Conservation (phyloP, 2,888 invertebrate genomes). For the Pollenia amentaria region DNA sequence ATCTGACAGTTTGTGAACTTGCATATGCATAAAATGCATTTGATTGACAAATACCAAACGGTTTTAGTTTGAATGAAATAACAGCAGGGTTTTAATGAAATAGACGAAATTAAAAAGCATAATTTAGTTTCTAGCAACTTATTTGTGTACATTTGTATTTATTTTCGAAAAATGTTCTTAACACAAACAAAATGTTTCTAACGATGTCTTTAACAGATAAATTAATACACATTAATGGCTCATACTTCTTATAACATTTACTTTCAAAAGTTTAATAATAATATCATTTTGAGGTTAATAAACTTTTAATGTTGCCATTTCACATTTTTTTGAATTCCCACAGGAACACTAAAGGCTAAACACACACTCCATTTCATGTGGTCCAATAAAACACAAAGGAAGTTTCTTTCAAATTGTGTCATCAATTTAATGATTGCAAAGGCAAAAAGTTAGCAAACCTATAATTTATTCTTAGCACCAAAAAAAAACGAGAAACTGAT, state of each 20-base stretch:
- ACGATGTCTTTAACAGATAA: neutral
- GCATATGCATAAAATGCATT: too few species aligned
- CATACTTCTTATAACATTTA: neutral
- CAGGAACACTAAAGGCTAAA: constrained; percentile 44
- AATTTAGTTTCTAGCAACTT: too few species aligned
- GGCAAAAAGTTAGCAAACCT: constrained; percentile 44
- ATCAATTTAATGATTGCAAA: constrained; percentile 61
- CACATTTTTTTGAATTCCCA: constrained; percentile 43
- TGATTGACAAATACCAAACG: too few species aligned
- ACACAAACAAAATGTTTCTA: neutral
- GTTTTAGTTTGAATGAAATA: too few species aligned
- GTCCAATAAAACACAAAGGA: constrained; percentile 5
- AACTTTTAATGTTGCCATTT: constrained; percentile 63
- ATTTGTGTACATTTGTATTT: too few species aligned
- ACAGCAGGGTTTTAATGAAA: too few species aligned
- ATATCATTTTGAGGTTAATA: constrained; percentile 46
- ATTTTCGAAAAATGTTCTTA: neutral
- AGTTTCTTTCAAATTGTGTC: constrained; percentile 59
- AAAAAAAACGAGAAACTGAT: neutral
- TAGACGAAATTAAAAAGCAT: too few species aligned
- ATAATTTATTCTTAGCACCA: constrained; percentile 62
- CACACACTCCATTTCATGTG: neutral
- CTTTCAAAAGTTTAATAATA: constrained; percentile 18
- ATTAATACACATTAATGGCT: neutral
- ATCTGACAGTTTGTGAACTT: too few species aligned